Percentiles rank a stretch among this genome's conserved stretches.
These are phyloP conservation scores for Euborellia annulipes DNA, from an alignment of 1,140 invertebrate species.

Conservation along the genomic window DNA sequence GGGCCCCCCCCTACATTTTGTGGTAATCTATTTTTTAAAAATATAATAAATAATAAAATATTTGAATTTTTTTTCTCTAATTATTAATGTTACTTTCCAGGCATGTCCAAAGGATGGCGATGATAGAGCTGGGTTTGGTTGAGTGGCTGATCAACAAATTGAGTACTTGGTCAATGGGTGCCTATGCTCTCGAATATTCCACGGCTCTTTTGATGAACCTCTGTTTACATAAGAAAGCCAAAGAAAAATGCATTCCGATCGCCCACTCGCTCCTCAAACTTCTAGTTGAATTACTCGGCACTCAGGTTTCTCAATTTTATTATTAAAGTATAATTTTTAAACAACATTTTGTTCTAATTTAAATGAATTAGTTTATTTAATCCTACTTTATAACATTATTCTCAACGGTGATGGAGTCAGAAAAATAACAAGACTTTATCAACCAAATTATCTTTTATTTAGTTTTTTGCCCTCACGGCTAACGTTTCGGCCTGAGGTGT, in stretches of 20 bases:
- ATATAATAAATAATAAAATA: too few species aligned
- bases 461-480: background rate
- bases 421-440: background rate
- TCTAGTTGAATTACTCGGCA: constrained; percentile 27
- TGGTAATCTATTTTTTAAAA: too few species aligned
- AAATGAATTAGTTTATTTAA: constrained; percentile 20
- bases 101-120: constrained; percentile 36
- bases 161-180: constrained; percentile 27
- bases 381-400: constrained; percentile 23
- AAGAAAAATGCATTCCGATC: constrained; percentile 15
- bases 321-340: background rate
- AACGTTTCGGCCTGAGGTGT: background rate
- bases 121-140: constrained; percentile 43
- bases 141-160: constrained; percentile 43
- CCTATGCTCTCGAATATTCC: constrained; percentile 45
- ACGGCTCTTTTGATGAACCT: constrained; percentile 52
- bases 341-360: background rate
- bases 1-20: too few species aligned
- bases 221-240: constrained; percentile 38
- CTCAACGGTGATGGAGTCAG: constrained; percentile 15
- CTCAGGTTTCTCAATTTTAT: constrained; percentile 23
- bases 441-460: too few species aligned
- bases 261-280: constrained; percentile 25
- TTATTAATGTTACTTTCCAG: constrained; percentile 23
- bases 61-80: too few species aligned